phyloP scores from a whole-genome alignment of 2,888 invertebrate species.

The Psylliodes chrysocephalus region DNA sequence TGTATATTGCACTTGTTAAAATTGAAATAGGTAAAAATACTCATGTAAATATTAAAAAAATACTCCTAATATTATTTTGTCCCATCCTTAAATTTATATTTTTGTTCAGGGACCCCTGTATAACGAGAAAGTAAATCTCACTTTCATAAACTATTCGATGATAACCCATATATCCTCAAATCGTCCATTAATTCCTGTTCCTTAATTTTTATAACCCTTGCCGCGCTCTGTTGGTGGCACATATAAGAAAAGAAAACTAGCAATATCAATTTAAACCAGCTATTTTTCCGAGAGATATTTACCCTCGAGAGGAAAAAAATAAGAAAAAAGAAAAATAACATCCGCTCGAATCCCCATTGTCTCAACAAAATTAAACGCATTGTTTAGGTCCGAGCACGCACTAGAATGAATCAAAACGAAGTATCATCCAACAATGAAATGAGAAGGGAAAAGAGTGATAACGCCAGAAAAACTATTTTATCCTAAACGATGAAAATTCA shows the following conservation, averaged over 20 bases:
- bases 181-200: too few relatives aligned
- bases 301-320: conserved; percentile 1
- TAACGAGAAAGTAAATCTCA: too few relatives aligned
- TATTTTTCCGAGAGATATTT: conserved; percentile 11
- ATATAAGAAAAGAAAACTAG: background rate
- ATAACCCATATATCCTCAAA: too few relatives aligned
- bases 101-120: too few relatives aligned
- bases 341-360: conserved; percentile 16
- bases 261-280: conserved; percentile 9
- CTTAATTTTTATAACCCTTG: too few relatives aligned
- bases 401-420: conserved; percentile 31
- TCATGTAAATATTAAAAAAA: too few relatives aligned
- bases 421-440: conserved; percentile 27
- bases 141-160: too few relatives aligned
- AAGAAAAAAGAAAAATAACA: conserved; percentile 10
- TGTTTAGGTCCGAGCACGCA: conserved; percentile 28
- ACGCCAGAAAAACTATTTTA: conserved; percentile 39
- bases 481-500: conserved; percentile 44
- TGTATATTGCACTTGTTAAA: too few relatives aligned
- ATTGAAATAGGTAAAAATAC: too few relatives aligned
- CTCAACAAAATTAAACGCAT: conserved; percentile 22
- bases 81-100: too few relatives aligned
- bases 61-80: too few relatives aligned
- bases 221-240: too few relatives aligned
- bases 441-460: conserved; percentile 34